Evolutionary conservation across 2,888 invertebrate species (phyloP).

Genomic region (Sicus ferrugineus): DNA sequence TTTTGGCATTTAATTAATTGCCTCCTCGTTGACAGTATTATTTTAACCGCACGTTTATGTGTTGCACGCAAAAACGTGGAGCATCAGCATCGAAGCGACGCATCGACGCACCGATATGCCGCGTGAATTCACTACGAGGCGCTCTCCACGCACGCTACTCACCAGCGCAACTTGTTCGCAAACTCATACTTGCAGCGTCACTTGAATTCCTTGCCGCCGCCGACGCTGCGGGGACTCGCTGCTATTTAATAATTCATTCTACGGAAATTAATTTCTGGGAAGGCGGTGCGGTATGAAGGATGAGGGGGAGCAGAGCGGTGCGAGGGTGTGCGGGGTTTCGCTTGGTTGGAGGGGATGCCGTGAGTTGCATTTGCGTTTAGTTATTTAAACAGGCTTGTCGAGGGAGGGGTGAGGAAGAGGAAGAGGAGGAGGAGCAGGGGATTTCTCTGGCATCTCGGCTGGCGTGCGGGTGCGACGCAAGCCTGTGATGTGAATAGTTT

Average conservation of each 20-base stretch:
- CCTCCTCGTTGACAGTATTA: slow-evolving; percentile 58
- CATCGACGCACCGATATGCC: slow-evolving; percentile 4
- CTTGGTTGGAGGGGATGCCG: slow-evolving; percentile 51
- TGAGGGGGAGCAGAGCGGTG: too few species aligned
- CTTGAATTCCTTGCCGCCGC: slow-evolving; percentile 5
- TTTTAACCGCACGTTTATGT: slow-evolving; percentile 60
- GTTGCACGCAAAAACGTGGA: slow-evolving; percentile 2
- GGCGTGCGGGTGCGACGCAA: not conserved
- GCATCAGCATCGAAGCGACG: not conserved
- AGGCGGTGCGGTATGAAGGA: slow-evolving; percentile 46
- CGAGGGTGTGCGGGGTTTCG: slow-evolving; percentile 26
- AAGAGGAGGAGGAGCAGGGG: not conserved
- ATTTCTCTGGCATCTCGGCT: not conserved
- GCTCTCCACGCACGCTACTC: not conserved
- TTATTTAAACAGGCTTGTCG: slow-evolving; percentile 37
- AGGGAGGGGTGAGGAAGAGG: not conserved
- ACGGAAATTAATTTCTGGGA: slow-evolving; percentile 56
- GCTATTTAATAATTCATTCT: slow-evolving; percentile 46
- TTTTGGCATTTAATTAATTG: slow-evolving; percentile 55
- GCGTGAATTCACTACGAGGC: slow-evolving; percentile 9
- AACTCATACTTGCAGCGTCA: not conserved
- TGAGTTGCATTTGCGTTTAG: slow-evolving; percentile 57
- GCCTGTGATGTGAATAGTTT: slow-evolving; percentile 16
- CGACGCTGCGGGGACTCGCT: too few species aligned
- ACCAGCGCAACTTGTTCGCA: slow-evolving; percentile 14